These are phyloP conservation scores for Sebastes minor DNA, from an alignment of 2,797 vertebrate genomes.

Conservation along the genomic window DNA sequence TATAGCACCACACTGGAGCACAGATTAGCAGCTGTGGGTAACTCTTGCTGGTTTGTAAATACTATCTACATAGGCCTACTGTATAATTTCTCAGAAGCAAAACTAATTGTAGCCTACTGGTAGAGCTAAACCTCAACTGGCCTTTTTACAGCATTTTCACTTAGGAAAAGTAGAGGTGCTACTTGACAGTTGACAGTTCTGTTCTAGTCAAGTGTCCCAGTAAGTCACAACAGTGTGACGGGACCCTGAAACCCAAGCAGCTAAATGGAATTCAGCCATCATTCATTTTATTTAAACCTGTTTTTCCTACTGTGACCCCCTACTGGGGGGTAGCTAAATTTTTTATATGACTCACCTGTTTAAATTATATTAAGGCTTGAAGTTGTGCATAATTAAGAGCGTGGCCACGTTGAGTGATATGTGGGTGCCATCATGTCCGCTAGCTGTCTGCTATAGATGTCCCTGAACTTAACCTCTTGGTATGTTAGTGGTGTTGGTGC, in stretches of 20 bases:
- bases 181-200: too few species aligned
- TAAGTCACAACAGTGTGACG: too few species aligned
- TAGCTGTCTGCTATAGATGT: background rate
- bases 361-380: background rate
- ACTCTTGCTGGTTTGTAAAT: slow-evolving; percentile 11
- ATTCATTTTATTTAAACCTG: too few species aligned
- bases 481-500: background rate
- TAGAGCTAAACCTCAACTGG: background rate
- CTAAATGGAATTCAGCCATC: too few species aligned
- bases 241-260: too few species aligned
- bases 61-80: background rate
- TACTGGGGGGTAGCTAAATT: too few species aligned
- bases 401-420: background rate
- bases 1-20: slow-evolving; percentile 80
- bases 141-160: background rate
- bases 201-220: too few species aligned
- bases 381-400: background rate
- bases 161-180: too few species aligned
- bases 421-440: background rate
- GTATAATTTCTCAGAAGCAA: background rate
- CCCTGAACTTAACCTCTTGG: background rate
- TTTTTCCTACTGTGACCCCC: too few species aligned
- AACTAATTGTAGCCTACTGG: background rate
- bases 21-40: slow-evolving; percentile 78
- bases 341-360: too few species aligned